Evolutionary conservation across 2,113 vertebrate genomes (phyloP), one percentile per base, ranked within the genome.

Genomic region (Nestor notabilis): DNA sequence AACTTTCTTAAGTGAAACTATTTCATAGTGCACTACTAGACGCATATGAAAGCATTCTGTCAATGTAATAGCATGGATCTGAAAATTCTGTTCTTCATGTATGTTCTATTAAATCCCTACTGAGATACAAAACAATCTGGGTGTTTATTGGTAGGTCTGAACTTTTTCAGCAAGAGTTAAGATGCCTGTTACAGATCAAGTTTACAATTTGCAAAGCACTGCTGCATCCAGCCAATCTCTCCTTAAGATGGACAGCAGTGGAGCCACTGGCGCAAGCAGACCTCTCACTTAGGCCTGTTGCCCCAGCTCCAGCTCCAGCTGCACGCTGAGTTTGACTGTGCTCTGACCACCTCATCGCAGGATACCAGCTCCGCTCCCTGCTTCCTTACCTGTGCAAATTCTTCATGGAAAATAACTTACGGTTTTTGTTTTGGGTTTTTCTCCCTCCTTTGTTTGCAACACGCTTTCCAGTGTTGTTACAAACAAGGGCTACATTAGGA

Each of bases 301-400:
- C 13, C 33, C 33, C 24, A 24, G 21, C 23, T 21, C 56, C 33
- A 23, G 14, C 20, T n/a, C 33, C 55, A 14, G 9, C 8, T 23
- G 55, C 33, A 58, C 33, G 23, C 15, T 9, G 6, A 21, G 21
- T 35, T 35, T 58, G n/a, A 35, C 33, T 58, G 56, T 24, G 15
- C 56, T 58, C n/a, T 35, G 33, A 35, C 1, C 19, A 11, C 16
- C 35, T 10, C n/a, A 0, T 0, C 0, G 9, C 21, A n/a, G 55
- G 55, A 9, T n/a, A n/a, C 13, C 25, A 53, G 10, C 10, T 47
- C n/a, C 50, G 15, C 33, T 53, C 17, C 18, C n/a, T 9, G 6
- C 14, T 49, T 58, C 21, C 20, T 60, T 5, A 37, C 5, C 41
- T 4, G 2, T 3, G 7, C 44, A 13, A 2, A 6, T 41, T 50